These are phyloP conservation scores for Oligia strigilis DNA, from an alignment of 2,888 invertebrate genomes.

Conservation along the genomic window DNA sequence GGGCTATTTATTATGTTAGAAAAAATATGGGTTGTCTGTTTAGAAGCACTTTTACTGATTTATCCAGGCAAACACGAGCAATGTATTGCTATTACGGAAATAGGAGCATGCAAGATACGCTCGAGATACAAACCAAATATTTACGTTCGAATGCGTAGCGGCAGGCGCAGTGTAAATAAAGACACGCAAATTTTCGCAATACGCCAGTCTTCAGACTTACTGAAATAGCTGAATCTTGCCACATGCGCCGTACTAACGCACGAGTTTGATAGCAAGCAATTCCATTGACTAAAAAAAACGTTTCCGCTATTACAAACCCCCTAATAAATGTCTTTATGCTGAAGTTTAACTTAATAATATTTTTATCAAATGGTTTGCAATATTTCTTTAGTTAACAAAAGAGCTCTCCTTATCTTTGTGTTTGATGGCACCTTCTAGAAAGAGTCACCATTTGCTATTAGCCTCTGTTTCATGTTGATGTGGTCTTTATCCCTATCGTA, in stretches of 20 bases:
- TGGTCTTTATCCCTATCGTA: slow-evolving; percentile 6
- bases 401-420: slow-evolving; percentile 28
- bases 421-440: slow-evolving; percentile 39
- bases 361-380: slow-evolving; percentile 17
- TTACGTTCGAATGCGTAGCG: slow-evolving; percentile 62
- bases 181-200: slow-evolving; percentile 41
- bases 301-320: background rate
- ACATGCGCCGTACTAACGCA: slow-evolving; percentile 18
- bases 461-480: slow-evolving; percentile 14
- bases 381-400: slow-evolving; percentile 30
- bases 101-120: slow-evolving; percentile 56
- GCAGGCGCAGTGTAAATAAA: slow-evolving; percentile 46
- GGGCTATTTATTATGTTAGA: slow-evolving; percentile 25
- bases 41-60: slow-evolving; percentile 25
- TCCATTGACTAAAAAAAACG: background rate
- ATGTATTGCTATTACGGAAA: slow-evolving; percentile 63
- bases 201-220: slow-evolving; percentile 17
- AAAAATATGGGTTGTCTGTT: slow-evolving; percentile 32
- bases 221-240: slow-evolving; percentile 40
- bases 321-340: background rate
- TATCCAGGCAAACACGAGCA: slow-evolving; percentile 43
- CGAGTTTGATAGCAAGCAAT: slow-evolving; percentile 8
- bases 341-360: slow-evolving; percentile 6
- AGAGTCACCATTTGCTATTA: slow-evolving; percentile 21
- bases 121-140: slow-evolving; percentile 63